Base-by-base conservation (phyloP, 2,797 vertebrate genomes). In the Parauchenoglanis punctatus region DNA sequence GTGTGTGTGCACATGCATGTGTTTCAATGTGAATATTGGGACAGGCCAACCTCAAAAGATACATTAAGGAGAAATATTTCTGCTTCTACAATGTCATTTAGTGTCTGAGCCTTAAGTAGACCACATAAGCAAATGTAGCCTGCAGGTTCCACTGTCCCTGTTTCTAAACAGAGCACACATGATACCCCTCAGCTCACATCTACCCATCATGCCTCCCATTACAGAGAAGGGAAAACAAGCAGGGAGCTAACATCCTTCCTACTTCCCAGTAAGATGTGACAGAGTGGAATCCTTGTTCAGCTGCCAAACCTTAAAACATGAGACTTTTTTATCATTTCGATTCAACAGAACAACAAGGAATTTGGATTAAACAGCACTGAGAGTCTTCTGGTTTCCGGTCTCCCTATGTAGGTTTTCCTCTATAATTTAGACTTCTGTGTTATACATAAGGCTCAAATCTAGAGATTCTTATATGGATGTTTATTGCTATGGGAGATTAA, bases 11-110 rank as follows among this genome's bases (percentile, higher is more conserved):
- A 40, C 40, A 40, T 40, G 40, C 40, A 40, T 61, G 61, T 78
- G 92, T 93, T 90, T 92, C 35, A 35, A 85, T 91, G 90, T 93
- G 92, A 49, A 91, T 90, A 91, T 90, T 85, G 91, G 65, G 88
- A 89, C 92, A 89, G 86, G 46, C 63, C 52, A 73, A 35, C 65
- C 83, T 70, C 56, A n/a, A 58, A 87, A 68, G 49, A 80, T 67
- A 40, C 49, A 70, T n/a, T 67, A 11, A n/a, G 46, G 40, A 80
- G 54, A 12, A 28, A 63, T 52, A 49, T 68, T 56, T 77, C 31
- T 40, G 35, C 61, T 86, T 78, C 80, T 73, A 80, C 77, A 80
- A 81, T 81, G 81, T 59, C 81, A 88, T 90, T 83, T 44, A 81
- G 56, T 76, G 83, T 65, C 68, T 84, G 23, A 86, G 75, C 73